Conservation (phyloP, 2,797 vertebrate genomes). For the Parauchenoglanis punctatus region DNA sequence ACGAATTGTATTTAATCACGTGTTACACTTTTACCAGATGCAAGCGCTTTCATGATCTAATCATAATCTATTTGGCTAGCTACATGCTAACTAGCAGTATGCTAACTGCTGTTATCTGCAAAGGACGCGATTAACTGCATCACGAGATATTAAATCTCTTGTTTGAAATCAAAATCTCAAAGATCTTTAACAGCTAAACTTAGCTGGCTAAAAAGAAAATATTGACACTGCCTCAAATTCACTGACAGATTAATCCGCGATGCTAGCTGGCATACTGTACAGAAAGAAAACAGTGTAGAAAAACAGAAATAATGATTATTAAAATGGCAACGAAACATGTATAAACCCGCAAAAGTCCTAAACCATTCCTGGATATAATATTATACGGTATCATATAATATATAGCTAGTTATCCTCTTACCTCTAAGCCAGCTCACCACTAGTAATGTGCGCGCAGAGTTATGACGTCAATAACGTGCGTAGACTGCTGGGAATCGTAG, state of each 20-base stretch:
- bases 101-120: neutral
- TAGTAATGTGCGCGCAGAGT: conserved; percentile 21
- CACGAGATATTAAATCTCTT: too few relatives aligned
- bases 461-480: conserved; percentile 25
- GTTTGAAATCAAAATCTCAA: neutral
- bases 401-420: conserved; percentile 1
- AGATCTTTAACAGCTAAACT: neutral
- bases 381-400: neutral
- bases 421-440: conserved; percentile 52
- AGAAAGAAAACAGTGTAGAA: neutral
- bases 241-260: neutral
- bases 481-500: conserved; percentile 54
- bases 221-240: neutral
- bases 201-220: neutral
- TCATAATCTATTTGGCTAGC: neutral
- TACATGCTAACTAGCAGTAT: neutral
- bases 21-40: neutral
- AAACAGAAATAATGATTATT: neutral
- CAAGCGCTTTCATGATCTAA: neutral
- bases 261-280: neutral
- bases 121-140: neutral
- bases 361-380: neutral
- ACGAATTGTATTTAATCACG: neutral
- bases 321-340: neutral
- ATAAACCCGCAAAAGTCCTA: neutral